phyloP scores from a whole-genome alignment of 1,140 invertebrate species.

The Drosophila pruinosa region DNA sequence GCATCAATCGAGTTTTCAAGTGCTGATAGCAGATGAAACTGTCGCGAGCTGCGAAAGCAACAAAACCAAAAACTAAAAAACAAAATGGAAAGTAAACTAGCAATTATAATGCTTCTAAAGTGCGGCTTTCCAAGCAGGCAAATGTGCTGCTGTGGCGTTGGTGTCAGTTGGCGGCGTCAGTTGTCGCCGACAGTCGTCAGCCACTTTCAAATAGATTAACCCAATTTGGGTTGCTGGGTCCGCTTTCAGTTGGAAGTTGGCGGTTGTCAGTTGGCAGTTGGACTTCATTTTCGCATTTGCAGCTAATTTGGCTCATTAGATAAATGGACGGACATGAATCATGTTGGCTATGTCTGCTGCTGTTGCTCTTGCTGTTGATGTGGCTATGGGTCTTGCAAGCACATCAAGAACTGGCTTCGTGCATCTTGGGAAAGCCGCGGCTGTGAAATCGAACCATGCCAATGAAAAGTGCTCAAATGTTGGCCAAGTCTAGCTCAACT shows the following conservation, averaged over 20 bases:
- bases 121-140: slow-evolving; percentile 47
- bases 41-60: slow-evolving; percentile 13
- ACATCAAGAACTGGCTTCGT: slow-evolving; percentile 47
- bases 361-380: background rate
- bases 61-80: background rate
- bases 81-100: slow-evolving; percentile 45
- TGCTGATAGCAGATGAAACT: slow-evolving; percentile 4
- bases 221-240: slow-evolving; percentile 55
- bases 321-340: background rate
- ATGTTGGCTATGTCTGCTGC: too few relatives aligned
- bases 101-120: slow-evolving; percentile 42
- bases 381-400: background rate
- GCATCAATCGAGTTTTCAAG: background rate
- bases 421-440: slow-evolving; percentile 27
- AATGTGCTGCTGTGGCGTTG: background rate
- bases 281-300: slow-evolving; percentile 33
- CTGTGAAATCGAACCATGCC: slow-evolving; percentile 59
- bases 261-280: slow-evolving; percentile 25
- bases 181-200: background rate
- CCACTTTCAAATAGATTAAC: slow-evolving; percentile 78
- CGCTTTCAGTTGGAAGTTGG: slow-evolving; percentile 47
- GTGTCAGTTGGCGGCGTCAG: background rate
- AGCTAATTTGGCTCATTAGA: slow-evolving; percentile 40
- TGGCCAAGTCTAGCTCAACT: background rate
- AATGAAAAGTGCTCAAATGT: slow-evolving; percentile 59